Evolutionary conservation across 1,140 invertebrate genomes (phyloP).

Genomic region (Drosophila bifasciata): DNA sequence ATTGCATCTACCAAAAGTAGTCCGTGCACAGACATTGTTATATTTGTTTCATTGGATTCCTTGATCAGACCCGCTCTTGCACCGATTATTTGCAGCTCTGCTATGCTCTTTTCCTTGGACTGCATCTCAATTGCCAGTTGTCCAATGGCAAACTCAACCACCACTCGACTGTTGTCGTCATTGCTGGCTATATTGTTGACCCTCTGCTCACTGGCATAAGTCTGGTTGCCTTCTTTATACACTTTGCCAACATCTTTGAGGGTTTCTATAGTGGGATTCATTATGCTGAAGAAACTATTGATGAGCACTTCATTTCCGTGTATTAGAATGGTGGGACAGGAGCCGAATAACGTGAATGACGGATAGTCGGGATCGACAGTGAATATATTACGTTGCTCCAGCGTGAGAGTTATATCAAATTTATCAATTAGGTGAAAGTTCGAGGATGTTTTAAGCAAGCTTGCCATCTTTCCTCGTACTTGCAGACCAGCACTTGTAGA

Average conservation of each 20-base stretch:
- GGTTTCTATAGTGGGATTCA: constrained; percentile 83
- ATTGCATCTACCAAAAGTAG: constrained; percentile 96
- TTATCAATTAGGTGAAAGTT: constrained; percentile 94
- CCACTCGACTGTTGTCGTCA: constrained; percentile 86
- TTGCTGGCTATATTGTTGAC: constrained; percentile 41
- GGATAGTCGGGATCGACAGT: constrained; percentile 94
- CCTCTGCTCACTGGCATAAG: constrained; percentile 29
- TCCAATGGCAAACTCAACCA: constrained; percentile 94
- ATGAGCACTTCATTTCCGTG: constrained; percentile 96
- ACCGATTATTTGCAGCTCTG: constrained; percentile 95
- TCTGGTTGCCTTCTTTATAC: constrained; percentile 54
- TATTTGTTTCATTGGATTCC: constrained; percentile 88
- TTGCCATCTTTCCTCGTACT: constrained; percentile 94
- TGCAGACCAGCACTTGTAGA: constrained; percentile 94
- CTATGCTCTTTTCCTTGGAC: constrained; percentile 93
- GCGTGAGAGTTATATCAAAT: constrained; percentile 94
- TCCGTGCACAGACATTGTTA: constrained; percentile 95
- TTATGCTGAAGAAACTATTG: constrained; percentile 86
- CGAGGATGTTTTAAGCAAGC: constrained; percentile 92
- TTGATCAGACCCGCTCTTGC: constrained; percentile 91
- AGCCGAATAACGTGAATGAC: constrained; percentile 91
- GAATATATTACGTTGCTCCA: constrained; percentile 91
- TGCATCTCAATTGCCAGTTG: constrained; percentile 94
- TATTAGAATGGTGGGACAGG: constrained; percentile 92
- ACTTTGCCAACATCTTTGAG: constrained; percentile 78